Evolutionary conservation across 2,113 vertebrate species (phyloP), one percentile per base, ranked within the genome.

Genomic region (Pedionomus torquatus): DNA sequence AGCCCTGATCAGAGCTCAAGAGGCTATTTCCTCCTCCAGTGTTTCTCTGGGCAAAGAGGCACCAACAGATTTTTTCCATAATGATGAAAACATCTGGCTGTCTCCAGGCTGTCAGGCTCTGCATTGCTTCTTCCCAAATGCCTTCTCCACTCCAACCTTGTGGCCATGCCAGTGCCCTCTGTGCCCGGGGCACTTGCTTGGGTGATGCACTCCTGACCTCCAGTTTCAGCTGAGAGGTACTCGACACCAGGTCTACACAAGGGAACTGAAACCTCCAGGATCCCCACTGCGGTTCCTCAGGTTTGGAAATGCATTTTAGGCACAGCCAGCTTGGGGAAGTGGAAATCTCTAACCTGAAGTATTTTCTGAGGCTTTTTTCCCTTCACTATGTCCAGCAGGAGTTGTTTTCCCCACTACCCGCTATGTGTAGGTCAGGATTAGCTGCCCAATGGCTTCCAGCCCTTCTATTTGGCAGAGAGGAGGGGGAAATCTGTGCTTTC

Each of bases 21-120:
- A 90, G 95, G 94, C 70, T 92, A 95, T 83, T 95, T 97, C 91
- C 89, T 95, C 54, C 76, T 94, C 80, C 90, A 81, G 35, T 10
- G 55, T 69, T 97, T 86, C 71, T 90, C 83, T 48, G 93, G 95
- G 97, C 97, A 89, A 95, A 93, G 90, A 69, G 81, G 95, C 96
- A 96, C 96, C 97, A 93, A 30, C 89, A 88, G 84, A 91, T 95
- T 95, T 95, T 95, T 97, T 89, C 94, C 89, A 16, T 97, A 94
- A 90, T 91, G 87, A 80, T 85, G 61, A 76, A 95, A 86, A 93
- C 96, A 94, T 97, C 96, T 93, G 97, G 90, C 72, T 0, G 12
- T 61, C 60, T 95, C 84, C 0, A 12, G 61, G 76, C 94, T 97
- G 96, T 97, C 96, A 96, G 88, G 79, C 87, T 82, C 72, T 30